Evolutionary conservation across 1,140 invertebrate species (phyloP).

Genomic region (Trachelipus rathkii): DNA sequence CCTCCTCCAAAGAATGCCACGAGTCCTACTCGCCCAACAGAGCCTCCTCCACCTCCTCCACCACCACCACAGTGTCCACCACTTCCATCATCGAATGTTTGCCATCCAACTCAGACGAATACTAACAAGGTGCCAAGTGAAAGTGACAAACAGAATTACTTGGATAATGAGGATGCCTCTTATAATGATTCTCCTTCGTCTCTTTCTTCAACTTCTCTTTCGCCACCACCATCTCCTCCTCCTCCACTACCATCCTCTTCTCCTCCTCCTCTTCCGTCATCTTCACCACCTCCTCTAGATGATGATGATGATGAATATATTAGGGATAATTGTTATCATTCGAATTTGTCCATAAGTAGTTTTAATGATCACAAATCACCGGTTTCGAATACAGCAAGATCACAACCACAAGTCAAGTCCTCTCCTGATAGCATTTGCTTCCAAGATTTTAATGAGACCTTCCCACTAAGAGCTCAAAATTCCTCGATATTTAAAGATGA

Average conservation of each 20-base stretch:
- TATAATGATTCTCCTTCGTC: neutral
- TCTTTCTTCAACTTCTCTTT: conserved; percentile 17
- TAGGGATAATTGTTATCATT: conserved; percentile 19
- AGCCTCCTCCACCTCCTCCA: conserved; percentile 42
- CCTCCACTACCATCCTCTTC: conserved; percentile 26
- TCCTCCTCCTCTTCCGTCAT: conserved; percentile 40
- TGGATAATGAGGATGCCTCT: neutral
- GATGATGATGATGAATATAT: conserved; percentile 7
- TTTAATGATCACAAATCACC: conserved; percentile 16
- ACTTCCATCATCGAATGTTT: conserved; percentile 26
- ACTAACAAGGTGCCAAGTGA: neutral
- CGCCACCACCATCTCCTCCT: conserved; percentile 19
- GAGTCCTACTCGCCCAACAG: conserved; percentile 39
- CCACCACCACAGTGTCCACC: conserved; percentile 27
- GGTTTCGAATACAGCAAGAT: conserved; percentile 10
- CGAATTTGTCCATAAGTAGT: neutral
- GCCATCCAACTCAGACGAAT: conserved; percentile 23
- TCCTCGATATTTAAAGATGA: conserved; percentile 27
- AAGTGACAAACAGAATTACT: conserved; percentile 24
- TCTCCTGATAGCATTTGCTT: neutral
- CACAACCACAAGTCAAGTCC: conserved; percentile 19
- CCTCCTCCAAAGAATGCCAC: conserved; percentile 34
- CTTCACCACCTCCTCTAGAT: conserved; percentile 33
- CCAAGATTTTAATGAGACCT: conserved; percentile 26
- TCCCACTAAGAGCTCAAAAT: conserved; percentile 19